Base-by-base conservation (phyloP, 2,797 vertebrate species). In the Onychomys leucogaster region DNA sequence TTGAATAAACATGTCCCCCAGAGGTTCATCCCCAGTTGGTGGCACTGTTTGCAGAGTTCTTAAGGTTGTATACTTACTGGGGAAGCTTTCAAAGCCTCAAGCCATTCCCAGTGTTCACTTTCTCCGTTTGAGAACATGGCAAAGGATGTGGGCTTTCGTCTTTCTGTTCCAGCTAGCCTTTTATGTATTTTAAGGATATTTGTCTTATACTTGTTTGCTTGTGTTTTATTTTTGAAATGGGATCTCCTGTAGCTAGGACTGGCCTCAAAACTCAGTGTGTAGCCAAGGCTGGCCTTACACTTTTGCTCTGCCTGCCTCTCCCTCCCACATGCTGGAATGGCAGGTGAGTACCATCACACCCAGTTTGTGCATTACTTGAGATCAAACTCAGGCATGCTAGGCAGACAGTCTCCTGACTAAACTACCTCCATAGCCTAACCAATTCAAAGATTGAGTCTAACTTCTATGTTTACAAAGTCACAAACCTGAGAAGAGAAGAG, bases 391-490 rank as follows among this genome's bases (percentile, higher is more conserved):
- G 29, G 3, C 86, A 59, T 34, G 52, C 21, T 37, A 86, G 49
- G 34, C 34, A 85, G 52, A 34, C 11, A 69, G 6, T 16, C 34
- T 25, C 32, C 9, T 21, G 29, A 14, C 27, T 43, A 41, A 59
- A 34, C 27, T 43, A 59, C 11, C 43, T 59, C 10, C 37, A 32
- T 12, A 43, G 16, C 27, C 17, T 32, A 32, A 57, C 59, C n/a
- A 89, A 43, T 75, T 93, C 82, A 86, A 37, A 65, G 34, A 17
- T 65, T 55, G 11, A 95, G 23, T 43, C 88, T 86, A 90, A 63
- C 5, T 14, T 57, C n/a, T 80, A 8, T 49, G 27, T n/a, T 81
- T 10, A 9, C 23, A 23, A 86, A 80, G 65, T 73, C 27, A 4
- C 61, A 49, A 29, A 21, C 4, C 57, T 34, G 34, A 16, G 7